Evolutionary conservation across 1,140 invertebrate genomes (phyloP).

Genomic region (Drosophila dunni): DNA sequence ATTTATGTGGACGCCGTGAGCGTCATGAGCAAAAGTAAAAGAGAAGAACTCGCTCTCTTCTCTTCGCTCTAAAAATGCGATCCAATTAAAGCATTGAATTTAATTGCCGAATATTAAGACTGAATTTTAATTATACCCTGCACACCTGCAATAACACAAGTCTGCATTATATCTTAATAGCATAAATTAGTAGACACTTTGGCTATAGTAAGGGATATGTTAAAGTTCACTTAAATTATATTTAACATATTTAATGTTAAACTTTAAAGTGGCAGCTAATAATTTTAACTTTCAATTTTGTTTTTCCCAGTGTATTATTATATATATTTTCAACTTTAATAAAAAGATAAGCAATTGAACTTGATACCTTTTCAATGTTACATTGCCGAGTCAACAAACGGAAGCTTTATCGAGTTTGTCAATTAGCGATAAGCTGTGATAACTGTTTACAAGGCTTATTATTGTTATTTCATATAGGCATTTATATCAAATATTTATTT

Average conservation of each 20-base stretch:
- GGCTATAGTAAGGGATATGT: no score
- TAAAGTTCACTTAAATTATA: no score
- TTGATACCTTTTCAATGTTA: constrained; percentile 12
- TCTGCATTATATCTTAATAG: background rate
- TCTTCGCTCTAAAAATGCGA: constrained; percentile 7
- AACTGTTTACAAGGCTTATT: constrained; percentile 4
- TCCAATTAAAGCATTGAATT: constrained; percentile 38
- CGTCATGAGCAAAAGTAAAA: background rate
- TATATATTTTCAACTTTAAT: background rate
- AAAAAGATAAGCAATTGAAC: constrained; percentile 21
- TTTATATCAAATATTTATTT: background rate
- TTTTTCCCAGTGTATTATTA: background rate
- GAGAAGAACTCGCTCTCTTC: background rate
- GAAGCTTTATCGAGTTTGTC: constrained; percentile 20
- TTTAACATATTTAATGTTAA: no score
- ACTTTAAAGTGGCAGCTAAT: no score
- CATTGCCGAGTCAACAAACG: background rate
- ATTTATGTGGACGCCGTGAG: constrained; percentile 65
- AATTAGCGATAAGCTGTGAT: constrained; percentile 26
- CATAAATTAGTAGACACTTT: no score
- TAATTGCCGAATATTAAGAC: constrained; percentile 23
- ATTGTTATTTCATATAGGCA: background rate
- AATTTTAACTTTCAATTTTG: background rate
- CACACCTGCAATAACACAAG: background rate
- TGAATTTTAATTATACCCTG: constrained; percentile 19